Conservation (phyloP, 2,888 invertebrate species). For the Lasioglossum malachurum region DNA sequence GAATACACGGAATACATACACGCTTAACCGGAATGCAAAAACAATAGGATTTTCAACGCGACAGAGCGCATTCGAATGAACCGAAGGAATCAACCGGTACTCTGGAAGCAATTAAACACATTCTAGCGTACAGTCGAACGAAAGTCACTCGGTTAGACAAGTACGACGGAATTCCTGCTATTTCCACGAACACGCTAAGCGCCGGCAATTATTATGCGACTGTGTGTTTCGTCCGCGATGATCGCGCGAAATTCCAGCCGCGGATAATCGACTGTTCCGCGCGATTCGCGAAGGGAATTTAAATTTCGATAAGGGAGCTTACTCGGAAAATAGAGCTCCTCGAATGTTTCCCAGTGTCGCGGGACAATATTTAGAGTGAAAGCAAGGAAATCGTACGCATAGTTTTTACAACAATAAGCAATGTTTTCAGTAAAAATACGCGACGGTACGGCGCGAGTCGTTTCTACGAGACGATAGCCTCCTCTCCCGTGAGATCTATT, state of each 20-base stretch:
- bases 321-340: constrained; percentile 40
- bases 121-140: constrained; percentile 36
- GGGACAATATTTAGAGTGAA: constrained; percentile 38
- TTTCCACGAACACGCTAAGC: constrained; percentile 32
- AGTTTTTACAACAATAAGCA: constrained; percentile 45
- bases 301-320: constrained; percentile 20
- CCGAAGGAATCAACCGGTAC: constrained; percentile 16
- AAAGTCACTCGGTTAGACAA: not conserved
- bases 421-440: constrained; percentile 50
- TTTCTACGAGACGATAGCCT: constrained; percentile 16
- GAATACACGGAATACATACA: not conserved
- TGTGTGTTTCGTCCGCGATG: constrained; percentile 13
- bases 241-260: constrained; percentile 1
- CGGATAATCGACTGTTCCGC: constrained; percentile 21
- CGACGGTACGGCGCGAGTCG: not conserved
- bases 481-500: not conserved
- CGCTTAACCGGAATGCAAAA: not conserved
- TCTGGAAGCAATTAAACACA: constrained; percentile 53
- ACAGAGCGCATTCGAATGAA: not conserved
- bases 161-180: constrained; percentile 42
- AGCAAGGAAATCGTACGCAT: constrained; percentile 29
- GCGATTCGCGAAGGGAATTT: constrained; percentile 32
- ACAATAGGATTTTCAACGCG: not conserved
- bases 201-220: constrained; percentile 39
- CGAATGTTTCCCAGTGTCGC: constrained; percentile 4